Conservation (phyloP, 92 coral and sea anemone genomes). For the Umimayanthus chanpuru region DNA sequence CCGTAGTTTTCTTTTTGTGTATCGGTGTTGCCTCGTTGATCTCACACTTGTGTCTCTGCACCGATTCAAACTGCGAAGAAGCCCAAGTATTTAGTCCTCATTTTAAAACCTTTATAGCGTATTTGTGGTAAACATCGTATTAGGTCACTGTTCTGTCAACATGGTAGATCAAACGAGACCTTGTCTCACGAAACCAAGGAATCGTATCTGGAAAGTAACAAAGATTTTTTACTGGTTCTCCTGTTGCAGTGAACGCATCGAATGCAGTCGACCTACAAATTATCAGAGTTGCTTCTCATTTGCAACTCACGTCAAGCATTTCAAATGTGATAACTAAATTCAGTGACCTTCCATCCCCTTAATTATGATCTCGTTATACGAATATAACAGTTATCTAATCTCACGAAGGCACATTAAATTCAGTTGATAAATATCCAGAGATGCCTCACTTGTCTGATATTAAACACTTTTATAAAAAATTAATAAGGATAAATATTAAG, state of each 20-base stretch:
- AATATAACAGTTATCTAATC: constrained; percentile 27
- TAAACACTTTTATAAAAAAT: not conserved
- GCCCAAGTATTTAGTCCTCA: constrained; percentile 5
- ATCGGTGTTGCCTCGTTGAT: not conserved
- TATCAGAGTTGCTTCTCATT: not conserved
- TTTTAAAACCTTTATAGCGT: constrained; percentile 18
- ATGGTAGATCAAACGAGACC: not conserved
- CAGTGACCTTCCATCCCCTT: constrained; percentile 16
- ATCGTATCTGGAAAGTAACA: not conserved
- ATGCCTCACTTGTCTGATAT: not conserved
- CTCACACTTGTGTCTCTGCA: not conserved
- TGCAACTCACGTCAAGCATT: constrained; percentile 29
- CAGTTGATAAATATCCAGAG: constrained; percentile 8
- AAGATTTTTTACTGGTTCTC: not conserved
- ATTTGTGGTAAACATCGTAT: constrained; percentile 7
- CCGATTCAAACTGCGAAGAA: not conserved
- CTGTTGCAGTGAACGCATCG: constrained; percentile 1
- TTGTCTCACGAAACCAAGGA: constrained; percentile 2
- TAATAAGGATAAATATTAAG: not conserved
- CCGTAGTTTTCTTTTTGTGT: not conserved
- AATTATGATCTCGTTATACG: constrained; percentile 2
- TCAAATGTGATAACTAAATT: constrained; percentile 22
- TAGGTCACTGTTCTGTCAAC: constrained; percentile 18
- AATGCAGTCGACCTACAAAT: constrained; percentile 13
- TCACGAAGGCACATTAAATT: not conserved